Percentiles rank a stretch among this genome's conserved stretches.
Evolutionary conservation across 2,888 invertebrate species (phyloP).

Genomic region (Hoplodrina blanda): DNA sequence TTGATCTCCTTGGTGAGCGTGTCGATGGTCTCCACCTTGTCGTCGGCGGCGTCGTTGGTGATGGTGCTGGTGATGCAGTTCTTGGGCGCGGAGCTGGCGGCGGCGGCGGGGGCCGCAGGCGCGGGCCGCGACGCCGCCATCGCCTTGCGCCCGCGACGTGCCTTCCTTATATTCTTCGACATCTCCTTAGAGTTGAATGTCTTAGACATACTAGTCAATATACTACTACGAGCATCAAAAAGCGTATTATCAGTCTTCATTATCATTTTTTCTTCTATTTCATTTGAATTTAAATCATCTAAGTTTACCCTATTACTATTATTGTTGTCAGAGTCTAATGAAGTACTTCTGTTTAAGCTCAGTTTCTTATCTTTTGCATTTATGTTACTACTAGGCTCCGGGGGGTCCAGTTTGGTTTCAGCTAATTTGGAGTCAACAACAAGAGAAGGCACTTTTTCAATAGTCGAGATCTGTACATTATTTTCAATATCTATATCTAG

Average conservation of each 20-base stretch:
- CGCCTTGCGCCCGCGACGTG: slow-evolving; percentile 85
- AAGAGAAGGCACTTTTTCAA: slow-evolving; percentile 89
- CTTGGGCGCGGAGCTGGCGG: slow-evolving; percentile 30
- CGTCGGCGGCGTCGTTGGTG: slow-evolving; percentile 71
- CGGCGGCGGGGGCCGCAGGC: slow-evolving; percentile 26
- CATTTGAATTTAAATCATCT: slow-evolving; percentile 87
- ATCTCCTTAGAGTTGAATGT: slow-evolving; percentile 89
- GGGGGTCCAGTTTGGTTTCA: slow-evolving; percentile 79
- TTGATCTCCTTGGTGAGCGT: slow-evolving; percentile 87
- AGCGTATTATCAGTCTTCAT: slow-evolving; percentile 91
- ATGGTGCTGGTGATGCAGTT: slow-evolving; percentile 67
- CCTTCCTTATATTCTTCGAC: slow-evolving; percentile 87
- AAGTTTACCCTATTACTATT: slow-evolving; percentile 89
- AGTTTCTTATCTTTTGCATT: slow-evolving; percentile 83
- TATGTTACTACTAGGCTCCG: slow-evolving; percentile 80
- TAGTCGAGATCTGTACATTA: slow-evolving; percentile 90
- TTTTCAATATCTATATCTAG: slow-evolving; percentile 90
- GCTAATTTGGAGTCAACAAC: slow-evolving; percentile 84
- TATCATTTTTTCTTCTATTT: slow-evolving; percentile 91
- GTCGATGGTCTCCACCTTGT: slow-evolving; percentile 85
- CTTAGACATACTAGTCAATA: slow-evolving; percentile 89
- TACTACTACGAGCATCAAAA: slow-evolving; percentile 87
- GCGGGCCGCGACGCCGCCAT: slow-evolving; percentile 69
- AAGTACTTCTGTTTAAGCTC: slow-evolving; percentile 90
- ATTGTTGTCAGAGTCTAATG: slow-evolving; percentile 90